phyloP scores from a whole-genome alignment of 64 coral and sea anemone species.

The Catalaphyllia jardinei region DNA sequence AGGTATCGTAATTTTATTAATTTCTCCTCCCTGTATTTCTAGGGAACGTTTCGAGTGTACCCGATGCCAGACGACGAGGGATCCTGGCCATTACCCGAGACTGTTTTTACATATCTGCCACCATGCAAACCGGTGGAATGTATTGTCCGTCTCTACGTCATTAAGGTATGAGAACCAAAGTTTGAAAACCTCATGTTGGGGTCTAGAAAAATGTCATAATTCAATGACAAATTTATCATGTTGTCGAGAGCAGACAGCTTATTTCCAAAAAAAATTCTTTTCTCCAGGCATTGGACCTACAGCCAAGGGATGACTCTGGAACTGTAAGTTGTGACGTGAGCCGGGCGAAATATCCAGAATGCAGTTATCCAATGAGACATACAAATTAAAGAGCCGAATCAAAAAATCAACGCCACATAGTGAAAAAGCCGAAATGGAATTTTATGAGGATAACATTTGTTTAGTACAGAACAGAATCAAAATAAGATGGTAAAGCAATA shows the following conservation, averaged over 20 bases:
- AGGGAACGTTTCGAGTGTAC: constrained; percentile 95
- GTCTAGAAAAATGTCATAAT: too few species aligned
- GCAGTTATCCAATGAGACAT: neutral
- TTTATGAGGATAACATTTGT: neutral
- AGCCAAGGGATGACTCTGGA: constrained; percentile 7
- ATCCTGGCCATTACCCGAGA: constrained; percentile 63
- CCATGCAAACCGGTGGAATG: constrained; percentile 78
- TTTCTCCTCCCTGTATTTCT: neutral
- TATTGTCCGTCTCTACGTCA: constrained; percentile 79
- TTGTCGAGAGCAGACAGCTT: neutral
- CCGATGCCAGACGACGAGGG: constrained; percentile 80
- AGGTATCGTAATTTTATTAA: neutral
- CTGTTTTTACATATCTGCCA: constrained; percentile 75
- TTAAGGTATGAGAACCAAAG: constrained; percentile 67
- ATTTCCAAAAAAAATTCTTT: neutral
- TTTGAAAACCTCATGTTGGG: neutral
- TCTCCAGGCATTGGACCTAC: constrained; percentile 22
- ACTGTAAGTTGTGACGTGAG: neutral
- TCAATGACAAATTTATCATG: neutral
- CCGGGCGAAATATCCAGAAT: neutral
- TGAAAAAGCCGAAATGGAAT: neutral
- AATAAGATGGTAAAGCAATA: too few species aligned
- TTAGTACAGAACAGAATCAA: neutral
- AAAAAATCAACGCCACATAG: too few species aligned
- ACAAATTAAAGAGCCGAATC: neutral